These are phyloP conservation scores for Ganaspis brasiliensis DNA, from an alignment of 2,888 invertebrate species.

Conservation along the genomic window DNA sequence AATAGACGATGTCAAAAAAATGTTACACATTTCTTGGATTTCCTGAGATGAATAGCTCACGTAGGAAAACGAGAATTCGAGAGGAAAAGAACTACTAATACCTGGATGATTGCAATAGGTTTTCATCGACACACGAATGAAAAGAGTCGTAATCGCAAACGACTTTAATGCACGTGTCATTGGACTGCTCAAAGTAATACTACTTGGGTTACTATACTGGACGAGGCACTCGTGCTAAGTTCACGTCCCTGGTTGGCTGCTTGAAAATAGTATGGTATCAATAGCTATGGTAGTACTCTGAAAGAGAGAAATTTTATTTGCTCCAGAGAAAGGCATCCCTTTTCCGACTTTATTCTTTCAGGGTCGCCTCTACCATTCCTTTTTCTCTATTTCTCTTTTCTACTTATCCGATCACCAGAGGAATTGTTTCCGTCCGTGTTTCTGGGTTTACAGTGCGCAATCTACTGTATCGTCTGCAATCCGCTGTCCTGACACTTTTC, in stretches of 20 bases:
- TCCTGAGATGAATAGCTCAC: slow-evolving; percentile 18
- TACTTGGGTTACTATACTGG: slow-evolving; percentile 48
- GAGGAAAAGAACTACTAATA: slow-evolving; percentile 38
- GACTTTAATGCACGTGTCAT: slow-evolving; percentile 57
- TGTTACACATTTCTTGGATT: neutral
- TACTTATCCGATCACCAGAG: slow-evolving; percentile 54
- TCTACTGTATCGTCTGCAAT: slow-evolving; percentile 38
- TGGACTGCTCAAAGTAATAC: slow-evolving; percentile 45
- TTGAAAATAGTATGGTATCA: slow-evolving; percentile 41
- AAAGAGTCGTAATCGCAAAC: slow-evolving; percentile 53
- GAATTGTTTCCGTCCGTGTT: slow-evolving; percentile 57
- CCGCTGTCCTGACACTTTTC: slow-evolving; percentile 29
- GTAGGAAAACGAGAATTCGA: slow-evolving; percentile 16
- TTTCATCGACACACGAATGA: slow-evolving; percentile 56
- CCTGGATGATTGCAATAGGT: slow-evolving; percentile 53
- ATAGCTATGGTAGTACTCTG: slow-evolving; percentile 35
- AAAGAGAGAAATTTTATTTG: slow-evolving; percentile 38
- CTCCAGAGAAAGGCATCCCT: slow-evolving; percentile 46
- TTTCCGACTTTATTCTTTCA: slow-evolving; percentile 49
- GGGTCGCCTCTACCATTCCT: slow-evolving; percentile 47
- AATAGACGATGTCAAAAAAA: slow-evolving; percentile 4
- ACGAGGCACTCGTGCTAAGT: slow-evolving; percentile 48
- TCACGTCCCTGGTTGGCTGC: slow-evolving; percentile 48
- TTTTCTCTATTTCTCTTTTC: slow-evolving; percentile 28
- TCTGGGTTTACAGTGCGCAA: slow-evolving; percentile 51